Conservation (phyloP, 2,797 vertebrate species). For the Scarus forsteni region DNA sequence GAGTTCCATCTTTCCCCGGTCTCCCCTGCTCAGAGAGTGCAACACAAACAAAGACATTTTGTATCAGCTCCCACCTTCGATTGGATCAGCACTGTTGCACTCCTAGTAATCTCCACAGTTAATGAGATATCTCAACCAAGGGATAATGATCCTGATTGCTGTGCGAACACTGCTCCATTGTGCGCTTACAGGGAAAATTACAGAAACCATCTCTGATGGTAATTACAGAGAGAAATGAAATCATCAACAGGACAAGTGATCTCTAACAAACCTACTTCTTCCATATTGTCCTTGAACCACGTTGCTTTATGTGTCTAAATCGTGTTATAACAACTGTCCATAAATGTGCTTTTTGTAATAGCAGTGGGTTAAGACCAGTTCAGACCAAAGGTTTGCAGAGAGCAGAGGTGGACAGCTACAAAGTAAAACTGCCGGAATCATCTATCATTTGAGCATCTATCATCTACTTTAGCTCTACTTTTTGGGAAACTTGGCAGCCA, state of each 20-base stretch:
- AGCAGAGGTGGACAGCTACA: too few relatives aligned
- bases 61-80: conserved; percentile 77
- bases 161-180: conserved; percentile 76
- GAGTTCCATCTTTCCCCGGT: conserved; percentile 95
- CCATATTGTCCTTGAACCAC: conserved; percentile 64
- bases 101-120: conserved; percentile 80
- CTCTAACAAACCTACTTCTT: conserved; percentile 53
- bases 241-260: conserved; percentile 64
- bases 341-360: conserved; percentile 1
- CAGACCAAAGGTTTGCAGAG: too few relatives aligned
- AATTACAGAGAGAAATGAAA: conserved; percentile 76
- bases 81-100: conserved; percentile 81
- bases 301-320: conserved; percentile 4
- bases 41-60: conserved; percentile 80
- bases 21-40: conserved; percentile 87
- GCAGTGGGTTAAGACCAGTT: not conserved
- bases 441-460: too few relatives aligned
- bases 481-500: too few relatives aligned
- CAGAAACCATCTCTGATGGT: conserved; percentile 77
- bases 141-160: conserved; percentile 81
- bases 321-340: conserved; percentile 10
- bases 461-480: too few relatives aligned
- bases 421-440: too few relatives aligned
- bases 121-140: conserved; percentile 80
- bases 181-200: conserved; percentile 76